These are phyloP conservation scores for Luehdorfia chinensis DNA, from an alignment of 1,140 invertebrate species.

Conservation along the genomic window DNA sequence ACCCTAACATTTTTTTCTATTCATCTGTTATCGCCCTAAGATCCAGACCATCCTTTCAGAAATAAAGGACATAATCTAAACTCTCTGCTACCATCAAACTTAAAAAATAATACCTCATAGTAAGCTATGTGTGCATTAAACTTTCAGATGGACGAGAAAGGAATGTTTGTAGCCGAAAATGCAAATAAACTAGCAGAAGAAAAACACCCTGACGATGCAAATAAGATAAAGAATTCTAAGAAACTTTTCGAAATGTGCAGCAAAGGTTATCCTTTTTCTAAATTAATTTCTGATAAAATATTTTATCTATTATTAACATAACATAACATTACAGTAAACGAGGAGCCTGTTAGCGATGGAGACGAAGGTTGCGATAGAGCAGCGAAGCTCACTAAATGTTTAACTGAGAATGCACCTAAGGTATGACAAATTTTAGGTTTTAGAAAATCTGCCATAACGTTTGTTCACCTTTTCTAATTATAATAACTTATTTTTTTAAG, in stretches of 20 bases:
- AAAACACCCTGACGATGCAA: slow-evolving; percentile 35
- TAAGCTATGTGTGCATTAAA: too few species aligned
- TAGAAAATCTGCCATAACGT: too few species aligned
- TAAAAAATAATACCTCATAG: too few species aligned
- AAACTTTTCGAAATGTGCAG: slow-evolving; percentile 48
- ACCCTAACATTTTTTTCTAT: too few species aligned
- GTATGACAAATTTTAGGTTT: too few species aligned
- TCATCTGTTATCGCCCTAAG: too few species aligned
- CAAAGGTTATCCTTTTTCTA: slow-evolving; percentile 41
- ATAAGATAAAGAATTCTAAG: slow-evolving; percentile 40
- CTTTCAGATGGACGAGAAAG: slow-evolving; percentile 52
- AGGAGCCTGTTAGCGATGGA: slow-evolving; percentile 35
- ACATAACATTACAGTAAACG: slow-evolving; percentile 44
- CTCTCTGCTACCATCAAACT: too few species aligned
- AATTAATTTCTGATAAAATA: too few species aligned
- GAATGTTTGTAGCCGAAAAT: slow-evolving; percentile 41
- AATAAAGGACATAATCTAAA: too few species aligned
- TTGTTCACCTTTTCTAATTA: too few species aligned
- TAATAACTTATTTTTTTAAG: too few species aligned
- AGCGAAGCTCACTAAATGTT: slow-evolving; percentile 37
- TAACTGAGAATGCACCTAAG: slow-evolving; percentile 45
- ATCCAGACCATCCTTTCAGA: too few species aligned
- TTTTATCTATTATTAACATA: slow-evolving; percentile 10
- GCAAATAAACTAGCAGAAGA: slow-evolving; percentile 33
- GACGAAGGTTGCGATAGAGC: slow-evolving; percentile 48